Evolutionary conservation across 2,888 invertebrate species (phyloP).

Genomic region (Dioctria linearis): DNA sequence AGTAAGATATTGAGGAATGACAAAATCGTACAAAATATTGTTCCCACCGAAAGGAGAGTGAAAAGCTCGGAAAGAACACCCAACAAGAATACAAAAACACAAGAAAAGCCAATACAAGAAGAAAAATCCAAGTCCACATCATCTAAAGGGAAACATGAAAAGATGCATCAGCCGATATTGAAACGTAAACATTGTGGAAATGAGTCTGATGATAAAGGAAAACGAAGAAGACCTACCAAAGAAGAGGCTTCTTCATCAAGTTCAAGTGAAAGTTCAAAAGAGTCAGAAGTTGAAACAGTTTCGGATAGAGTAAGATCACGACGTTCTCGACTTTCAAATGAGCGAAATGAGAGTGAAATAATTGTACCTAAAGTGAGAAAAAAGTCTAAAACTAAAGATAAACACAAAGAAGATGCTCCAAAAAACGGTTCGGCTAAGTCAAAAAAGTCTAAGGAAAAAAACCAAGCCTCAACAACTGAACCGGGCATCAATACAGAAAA

Average conservation of each 20-base stretch:
- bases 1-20: conserved; percentile 69
- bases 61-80: conserved; percentile 7
- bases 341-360: background rate
- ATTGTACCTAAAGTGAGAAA: conserved; percentile 46
- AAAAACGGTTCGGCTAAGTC: conserved; percentile 44
- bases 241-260: conserved; percentile 27
- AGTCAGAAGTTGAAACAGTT: conserved; percentile 63
- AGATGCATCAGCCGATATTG: conserved; percentile 52
- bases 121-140: conserved; percentile 45
- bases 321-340: conserved; percentile 51
- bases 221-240: conserved; percentile 36
- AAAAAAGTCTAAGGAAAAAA: conserved; percentile 58
- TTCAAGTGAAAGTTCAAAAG: conserved; percentile 62
- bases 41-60: background rate
- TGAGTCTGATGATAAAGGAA: conserved; percentile 52
- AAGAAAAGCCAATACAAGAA: conserved; percentile 36
- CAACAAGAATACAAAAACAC: conserved; percentile 14
- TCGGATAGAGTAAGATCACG: conserved; percentile 60
- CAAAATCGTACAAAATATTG: conserved; percentile 66
- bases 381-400: conserved; percentile 65
- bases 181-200: conserved; percentile 57
- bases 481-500: conserved; percentile 79
- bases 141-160: conserved; percentile 49
- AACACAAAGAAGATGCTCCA: conserved; percentile 19
- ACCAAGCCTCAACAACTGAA: conserved; percentile 55